These are phyloP conservation scores for Plagodis pulveraria DNA, from an alignment of 2,888 invertebrate species.

Conservation along the genomic window DNA sequence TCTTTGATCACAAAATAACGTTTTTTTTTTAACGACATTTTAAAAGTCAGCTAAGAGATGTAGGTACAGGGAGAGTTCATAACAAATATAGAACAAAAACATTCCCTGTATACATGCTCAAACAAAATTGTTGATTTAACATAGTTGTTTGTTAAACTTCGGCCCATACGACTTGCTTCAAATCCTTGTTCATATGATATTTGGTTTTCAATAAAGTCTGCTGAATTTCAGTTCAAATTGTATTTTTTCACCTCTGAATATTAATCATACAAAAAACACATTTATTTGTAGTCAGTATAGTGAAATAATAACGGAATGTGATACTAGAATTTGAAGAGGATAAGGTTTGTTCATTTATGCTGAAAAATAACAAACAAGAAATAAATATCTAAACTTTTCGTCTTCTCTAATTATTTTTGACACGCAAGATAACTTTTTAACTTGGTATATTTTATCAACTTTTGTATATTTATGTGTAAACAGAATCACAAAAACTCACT, in stretches of 20 bases:
- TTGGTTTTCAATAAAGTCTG: slow-evolving; percentile 25
- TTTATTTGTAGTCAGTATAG: not conserved
- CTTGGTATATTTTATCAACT: slow-evolving; percentile 20
- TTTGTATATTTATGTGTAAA: slow-evolving; percentile 11
- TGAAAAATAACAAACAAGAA: slow-evolving; percentile 10
- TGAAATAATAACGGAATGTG: no score
- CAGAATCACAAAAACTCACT: not conserved
- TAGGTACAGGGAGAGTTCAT: not conserved
- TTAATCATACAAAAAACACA: not conserved
- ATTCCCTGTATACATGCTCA: slow-evolving; percentile 16
- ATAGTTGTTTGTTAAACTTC: slow-evolving; percentile 18
- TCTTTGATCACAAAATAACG: not conserved
- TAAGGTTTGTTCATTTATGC: slow-evolving; percentile 20
- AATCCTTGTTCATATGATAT: slow-evolving; percentile 20
- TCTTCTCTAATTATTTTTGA: slow-evolving; percentile 20
- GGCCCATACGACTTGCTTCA: slow-evolving; percentile 19
- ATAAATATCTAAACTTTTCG: slow-evolving; percentile 8
- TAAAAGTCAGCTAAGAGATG: not conserved
- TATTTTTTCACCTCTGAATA: not conserved
- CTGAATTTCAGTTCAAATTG: slow-evolving; percentile 8
- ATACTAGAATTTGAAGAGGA: not conserved
- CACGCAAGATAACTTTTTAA: slow-evolving; percentile 16
- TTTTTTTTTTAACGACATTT: no score
- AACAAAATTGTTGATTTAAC: slow-evolving; percentile 20
- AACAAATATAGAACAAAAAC: not conserved